These are phyloP conservation scores for Peromyscus melanophrys DNA, from an alignment of 2,797 vertebrate genomes.

Conservation along the genomic window DNA sequence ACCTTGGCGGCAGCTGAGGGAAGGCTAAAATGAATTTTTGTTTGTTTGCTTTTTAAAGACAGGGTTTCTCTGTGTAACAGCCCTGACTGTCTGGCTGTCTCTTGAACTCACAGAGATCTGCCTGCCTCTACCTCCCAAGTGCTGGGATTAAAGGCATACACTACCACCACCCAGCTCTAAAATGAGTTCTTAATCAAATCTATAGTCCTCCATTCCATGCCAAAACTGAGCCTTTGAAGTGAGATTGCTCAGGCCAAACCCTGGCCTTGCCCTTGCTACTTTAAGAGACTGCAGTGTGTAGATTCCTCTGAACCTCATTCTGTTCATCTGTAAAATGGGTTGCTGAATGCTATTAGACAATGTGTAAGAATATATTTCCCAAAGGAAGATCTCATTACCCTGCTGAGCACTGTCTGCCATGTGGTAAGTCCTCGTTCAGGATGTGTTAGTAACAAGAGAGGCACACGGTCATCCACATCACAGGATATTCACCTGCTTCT, in stretches of 20 bases:
- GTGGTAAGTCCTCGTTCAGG: not conserved
- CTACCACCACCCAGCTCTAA: not conserved
- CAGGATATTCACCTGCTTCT: not conserved
- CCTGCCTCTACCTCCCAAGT: no score
- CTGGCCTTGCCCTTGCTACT: not conserved
- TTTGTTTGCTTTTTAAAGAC: no score
- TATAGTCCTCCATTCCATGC: not conserved
- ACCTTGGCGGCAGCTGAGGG: not conserved
- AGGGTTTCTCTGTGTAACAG: no score
- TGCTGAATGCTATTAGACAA: not conserved
- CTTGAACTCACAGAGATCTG: no score
- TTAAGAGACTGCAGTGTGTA: not conserved
- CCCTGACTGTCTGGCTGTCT: no score
- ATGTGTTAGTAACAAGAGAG: not conserved
- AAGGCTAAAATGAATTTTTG: not conserved
- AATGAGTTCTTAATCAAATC: not conserved
- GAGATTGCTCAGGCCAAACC: not conserved
- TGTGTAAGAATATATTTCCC: not conserved
- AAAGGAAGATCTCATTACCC: not conserved
- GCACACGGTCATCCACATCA: not conserved
- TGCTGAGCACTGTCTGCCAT: not conserved
- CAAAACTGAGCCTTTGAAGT: not conserved
- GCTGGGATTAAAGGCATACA: no score
- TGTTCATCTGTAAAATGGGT: conserved; percentile 10
- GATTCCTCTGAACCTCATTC: conserved; percentile 4